Base-by-base conservation (phyloP, 2,888 invertebrate genomes). In the Lamellibrachia columna region DNA sequence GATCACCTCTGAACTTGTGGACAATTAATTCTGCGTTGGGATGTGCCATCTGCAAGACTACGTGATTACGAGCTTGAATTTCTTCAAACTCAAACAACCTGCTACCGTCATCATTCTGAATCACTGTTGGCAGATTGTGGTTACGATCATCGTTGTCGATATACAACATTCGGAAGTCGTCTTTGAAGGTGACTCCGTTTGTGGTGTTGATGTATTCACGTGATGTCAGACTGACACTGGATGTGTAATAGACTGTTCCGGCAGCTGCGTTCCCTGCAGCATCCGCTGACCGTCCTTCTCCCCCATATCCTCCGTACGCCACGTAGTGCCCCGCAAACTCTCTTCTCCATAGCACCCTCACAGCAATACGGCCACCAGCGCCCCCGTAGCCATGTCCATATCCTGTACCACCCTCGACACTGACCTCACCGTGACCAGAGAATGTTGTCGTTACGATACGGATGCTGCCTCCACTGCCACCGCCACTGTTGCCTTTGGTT, bases 111-210 rank as follows among this genome's bases (percentile, higher is more conserved):
- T 94, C 95, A 55, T 92, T 93, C 94, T 94, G 94, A 11, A 95
- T 93, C 40, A 94, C 92, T 1, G 95, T 95, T 7, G 95, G 94
- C 2, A 95, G 93, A 1, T 93, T 92, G 53, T 94, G 93, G 93
- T 95, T 95, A 92, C 95, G 94, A 92, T 95, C 94, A 92, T 95
- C 95, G 93, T 95, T 95, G 93, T 95, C 94, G 28, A 95, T 93
- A 15, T 94, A 90, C 15, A 95, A 94, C 90, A 94, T 94, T 8
- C 92, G 93, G 92, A 93, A 94, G 9, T 94, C 95, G 93, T 95
- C 94, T 52, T 93, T 90, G 52, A 93, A 94, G 7, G 93, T 93
- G 9, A 92, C 28, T 2, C 94, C 94, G 92, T 93, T 92, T n/a
- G 94, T 93, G 8, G 94, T 92, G 53, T 93, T 93, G 75, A 75